Conservation (phyloP, 1,140 invertebrate species). For the Monomorium pharaonis region DNA sequence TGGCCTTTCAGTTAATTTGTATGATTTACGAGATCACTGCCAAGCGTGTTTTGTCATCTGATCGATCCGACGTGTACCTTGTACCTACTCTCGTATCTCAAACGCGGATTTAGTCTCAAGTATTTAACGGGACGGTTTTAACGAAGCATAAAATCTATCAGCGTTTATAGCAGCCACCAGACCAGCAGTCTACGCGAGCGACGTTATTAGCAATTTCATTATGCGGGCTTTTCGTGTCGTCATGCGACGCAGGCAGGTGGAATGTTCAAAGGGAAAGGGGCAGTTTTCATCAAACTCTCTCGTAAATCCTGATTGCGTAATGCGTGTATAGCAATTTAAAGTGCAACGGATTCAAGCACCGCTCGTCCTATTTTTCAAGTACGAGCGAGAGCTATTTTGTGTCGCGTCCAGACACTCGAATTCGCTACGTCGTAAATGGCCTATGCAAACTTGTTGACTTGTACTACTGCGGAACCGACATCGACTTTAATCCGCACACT, state of each 20-base stretch:
- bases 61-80: too few relatives aligned
- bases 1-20: not conserved
- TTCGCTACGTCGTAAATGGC: not conserved
- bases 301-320: slow-evolving; percentile 25
- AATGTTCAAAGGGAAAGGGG: not conserved
- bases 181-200: not conserved
- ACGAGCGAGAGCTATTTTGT: slow-evolving; percentile 74
- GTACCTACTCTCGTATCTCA: not conserved
- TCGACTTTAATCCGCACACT: not conserved
- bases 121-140: slow-evolving; percentile 29
- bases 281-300: slow-evolving; percentile 29
- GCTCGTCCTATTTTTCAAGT: slow-evolving; percentile 56
- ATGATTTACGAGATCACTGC: not conserved
- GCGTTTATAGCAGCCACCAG: not conserved
- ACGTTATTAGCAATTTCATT: slow-evolving; percentile 51
- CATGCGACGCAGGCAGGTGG: not conserved
- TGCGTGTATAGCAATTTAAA: slow-evolving; percentile 22
- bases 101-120: slow-evolving; percentile 6
- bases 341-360: slow-evolving; percentile 26
- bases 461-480: slow-evolving; percentile 41
- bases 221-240: slow-evolving; percentile 5
- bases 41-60: not conserved
- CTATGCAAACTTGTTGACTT: slow-evolving; percentile 47
- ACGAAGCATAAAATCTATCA: slow-evolving; percentile 47
- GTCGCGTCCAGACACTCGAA: slow-evolving; percentile 71